Conservation (phyloP, 2,888 invertebrate genomes). For the Mimumesa dahlbomi region DNA sequence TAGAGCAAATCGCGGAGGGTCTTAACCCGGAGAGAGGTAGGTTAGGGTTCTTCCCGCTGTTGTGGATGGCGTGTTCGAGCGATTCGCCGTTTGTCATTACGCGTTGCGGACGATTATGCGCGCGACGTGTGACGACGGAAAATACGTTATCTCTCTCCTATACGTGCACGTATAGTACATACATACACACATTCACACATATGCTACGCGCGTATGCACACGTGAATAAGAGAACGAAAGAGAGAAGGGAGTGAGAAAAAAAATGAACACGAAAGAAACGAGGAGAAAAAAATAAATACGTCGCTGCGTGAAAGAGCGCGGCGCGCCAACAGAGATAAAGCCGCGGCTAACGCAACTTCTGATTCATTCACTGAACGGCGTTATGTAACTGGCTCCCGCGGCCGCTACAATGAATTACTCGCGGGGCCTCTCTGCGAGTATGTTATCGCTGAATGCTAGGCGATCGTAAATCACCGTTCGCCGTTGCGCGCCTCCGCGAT, state of each 20-base stretch:
- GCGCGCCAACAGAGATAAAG: conserved; percentile 45
- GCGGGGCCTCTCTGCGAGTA: no score
- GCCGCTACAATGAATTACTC: conserved; percentile 56
- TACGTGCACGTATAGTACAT: not conserved
- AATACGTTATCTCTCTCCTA: not conserved
- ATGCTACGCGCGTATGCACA: not conserved
- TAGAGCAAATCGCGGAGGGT: conserved; percentile 1
- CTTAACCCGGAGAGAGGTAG: conserved; percentile 35
- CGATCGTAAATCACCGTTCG: conserved; percentile 51
- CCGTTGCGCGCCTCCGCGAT: conserved; percentile 8
- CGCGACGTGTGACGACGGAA: not conserved
- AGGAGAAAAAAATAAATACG: conserved; percentile 19
- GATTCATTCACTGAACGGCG: conserved; percentile 59
- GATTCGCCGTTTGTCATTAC: conserved; percentile 29
- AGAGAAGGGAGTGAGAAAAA: no score
- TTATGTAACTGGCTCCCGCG: conserved; percentile 49
- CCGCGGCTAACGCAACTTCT: conserved; percentile 55
- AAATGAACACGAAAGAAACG: no score
- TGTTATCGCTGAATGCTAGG: conserved; percentile 37
- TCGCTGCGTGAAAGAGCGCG: conserved; percentile 3
- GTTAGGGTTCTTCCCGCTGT: conserved; percentile 43
- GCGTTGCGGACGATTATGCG: conserved; percentile 16
- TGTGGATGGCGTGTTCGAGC: not conserved
- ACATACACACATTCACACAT: not conserved
- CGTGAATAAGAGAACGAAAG: no score